A percentile compares a stretch with the other conserved stretches of the same genome.
These are phyloP conservation scores for Nylanderia fulva DNA, from an alignment of 1,140 invertebrate species.

Conservation along the genomic window DNA sequence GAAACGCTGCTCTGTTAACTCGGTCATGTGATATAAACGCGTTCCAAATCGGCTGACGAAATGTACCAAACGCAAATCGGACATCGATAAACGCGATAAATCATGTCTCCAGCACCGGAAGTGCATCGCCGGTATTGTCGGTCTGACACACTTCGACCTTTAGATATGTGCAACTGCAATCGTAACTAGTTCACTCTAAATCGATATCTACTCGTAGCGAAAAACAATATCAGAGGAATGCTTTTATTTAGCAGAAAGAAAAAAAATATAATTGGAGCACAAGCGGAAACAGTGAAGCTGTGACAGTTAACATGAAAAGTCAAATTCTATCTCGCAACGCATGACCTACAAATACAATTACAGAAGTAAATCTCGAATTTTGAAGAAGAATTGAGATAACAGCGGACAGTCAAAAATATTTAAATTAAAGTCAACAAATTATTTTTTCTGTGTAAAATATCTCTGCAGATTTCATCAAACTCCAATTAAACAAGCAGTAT, in stretches of 20 bases:
- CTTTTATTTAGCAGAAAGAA: not conserved
- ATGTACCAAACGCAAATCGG: slow-evolving; percentile 18
- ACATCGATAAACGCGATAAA: slow-evolving; percentile 37
- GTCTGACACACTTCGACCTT: slow-evolving; percentile 11
- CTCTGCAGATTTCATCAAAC: not conserved
- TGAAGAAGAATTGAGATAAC: not conserved
- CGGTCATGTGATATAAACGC: not conserved
- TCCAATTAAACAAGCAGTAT: not conserved
- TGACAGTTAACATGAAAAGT: not conserved
- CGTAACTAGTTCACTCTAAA: slow-evolving; percentile 6
- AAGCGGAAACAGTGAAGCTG: not conserved
- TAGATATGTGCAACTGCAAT: not conserved
- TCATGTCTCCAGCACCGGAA: slow-evolving; percentile 39
- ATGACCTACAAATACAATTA: not conserved
- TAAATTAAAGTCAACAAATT: slow-evolving; percentile 3
- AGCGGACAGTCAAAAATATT: not conserved
- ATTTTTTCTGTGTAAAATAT: not conserved
- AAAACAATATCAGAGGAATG: not conserved
- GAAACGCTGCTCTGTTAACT: slow-evolving; percentile 15
- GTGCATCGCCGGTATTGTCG: slow-evolving; percentile 36
- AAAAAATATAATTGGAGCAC: not conserved
- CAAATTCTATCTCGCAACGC: not conserved
- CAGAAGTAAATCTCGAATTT: not conserved
- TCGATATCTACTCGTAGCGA: not conserved
- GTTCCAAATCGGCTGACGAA: slow-evolving; percentile 2